phyloP scores from a whole-genome alignment of 2,888 invertebrate species.

The Adela reaumurella region DNA sequence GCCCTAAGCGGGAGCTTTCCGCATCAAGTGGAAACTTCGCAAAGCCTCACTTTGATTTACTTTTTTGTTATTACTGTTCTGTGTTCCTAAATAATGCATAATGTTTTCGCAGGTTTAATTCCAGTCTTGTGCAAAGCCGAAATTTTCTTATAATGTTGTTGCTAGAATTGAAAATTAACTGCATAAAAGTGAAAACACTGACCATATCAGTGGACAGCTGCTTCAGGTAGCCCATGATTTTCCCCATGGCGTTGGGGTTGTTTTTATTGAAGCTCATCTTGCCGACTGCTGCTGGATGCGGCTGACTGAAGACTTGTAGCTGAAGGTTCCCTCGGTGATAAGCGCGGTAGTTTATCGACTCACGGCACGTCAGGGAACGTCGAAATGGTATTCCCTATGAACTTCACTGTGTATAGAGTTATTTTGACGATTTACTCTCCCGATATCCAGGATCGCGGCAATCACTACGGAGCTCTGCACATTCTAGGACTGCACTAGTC shows the following conservation, averaged over 20 bases:
- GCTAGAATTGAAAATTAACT: no score
- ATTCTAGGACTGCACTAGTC: slow-evolving; percentile 17
- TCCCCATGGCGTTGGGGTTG: slow-evolving; percentile 49
- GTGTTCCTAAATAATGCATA: no score
- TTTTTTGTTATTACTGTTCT: no score
- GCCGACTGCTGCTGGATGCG: slow-evolving; percentile 16
- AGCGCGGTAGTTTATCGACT: slow-evolving; percentile 1
- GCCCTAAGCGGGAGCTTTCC: background rate
- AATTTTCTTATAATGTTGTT: no score
- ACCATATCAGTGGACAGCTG: slow-evolving; percentile 53
- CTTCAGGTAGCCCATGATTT: slow-evolving; percentile 48
- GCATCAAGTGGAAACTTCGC: background rate
- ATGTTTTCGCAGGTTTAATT: no score
- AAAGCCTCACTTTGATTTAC: background rate
- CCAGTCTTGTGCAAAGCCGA: no score
- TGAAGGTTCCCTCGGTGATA: no score
- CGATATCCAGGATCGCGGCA: slow-evolving; percentile 36
- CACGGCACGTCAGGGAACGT: slow-evolving; percentile 34
- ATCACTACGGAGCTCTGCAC: slow-evolving; percentile 28
- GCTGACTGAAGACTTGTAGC: background rate
- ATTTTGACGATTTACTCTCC: slow-evolving; percentile 13
- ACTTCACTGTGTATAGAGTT: slow-evolving; percentile 27
- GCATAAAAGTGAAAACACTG: slow-evolving; percentile 18
- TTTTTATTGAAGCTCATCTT: slow-evolving; percentile 55
- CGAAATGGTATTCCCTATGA: slow-evolving; percentile 40